Percentiles rank a stretch among this genome's conserved stretches.
Evolutionary conservation across 2,113 vertebrate genomes (phyloP).

Genomic region (Cacatua alba): DNA sequence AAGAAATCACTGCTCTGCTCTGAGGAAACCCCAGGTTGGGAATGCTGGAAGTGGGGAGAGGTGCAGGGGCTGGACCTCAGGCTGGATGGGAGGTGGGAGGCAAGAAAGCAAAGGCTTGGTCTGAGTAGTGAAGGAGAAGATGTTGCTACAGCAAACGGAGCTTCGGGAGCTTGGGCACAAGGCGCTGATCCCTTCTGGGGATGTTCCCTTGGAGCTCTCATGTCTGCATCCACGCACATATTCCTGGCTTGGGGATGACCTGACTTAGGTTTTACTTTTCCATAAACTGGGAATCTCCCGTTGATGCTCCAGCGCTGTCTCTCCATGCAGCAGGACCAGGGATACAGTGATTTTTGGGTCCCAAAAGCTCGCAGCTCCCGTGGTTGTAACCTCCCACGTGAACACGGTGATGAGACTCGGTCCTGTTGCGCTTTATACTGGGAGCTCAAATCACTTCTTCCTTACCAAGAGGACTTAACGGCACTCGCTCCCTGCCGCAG

Average conservation of each 20-base stretch:
- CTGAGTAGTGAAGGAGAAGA: accelerated
- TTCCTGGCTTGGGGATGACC: background rate
- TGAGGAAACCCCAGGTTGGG: background rate
- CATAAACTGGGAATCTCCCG: background rate
- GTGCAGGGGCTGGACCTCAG: background rate
- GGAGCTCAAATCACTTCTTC: background rate
- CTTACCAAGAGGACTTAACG: background rate
- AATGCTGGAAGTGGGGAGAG: background rate
- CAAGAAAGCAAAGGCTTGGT: background rate
- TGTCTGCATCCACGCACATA: accelerated
- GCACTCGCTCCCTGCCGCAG: background rate
- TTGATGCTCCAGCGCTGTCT: too few relatives aligned
- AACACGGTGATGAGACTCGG: accelerated
- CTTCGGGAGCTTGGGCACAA: background rate
- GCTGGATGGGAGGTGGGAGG: background rate
- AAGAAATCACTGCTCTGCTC: background rate
- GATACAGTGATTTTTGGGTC: accelerated
- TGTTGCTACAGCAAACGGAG: background rate
- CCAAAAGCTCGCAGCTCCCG: background rate
- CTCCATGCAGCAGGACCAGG: background rate
- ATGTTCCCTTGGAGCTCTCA: too few relatives aligned
- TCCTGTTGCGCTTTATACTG: background rate
- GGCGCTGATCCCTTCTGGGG: background rate
- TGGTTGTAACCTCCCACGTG: accelerated
- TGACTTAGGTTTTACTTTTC: accelerated